These are phyloP conservation scores for Babyrousa celebensis DNA, from an alignment of 2,797 vertebrate genomes.

Conservation along the genomic window DNA sequence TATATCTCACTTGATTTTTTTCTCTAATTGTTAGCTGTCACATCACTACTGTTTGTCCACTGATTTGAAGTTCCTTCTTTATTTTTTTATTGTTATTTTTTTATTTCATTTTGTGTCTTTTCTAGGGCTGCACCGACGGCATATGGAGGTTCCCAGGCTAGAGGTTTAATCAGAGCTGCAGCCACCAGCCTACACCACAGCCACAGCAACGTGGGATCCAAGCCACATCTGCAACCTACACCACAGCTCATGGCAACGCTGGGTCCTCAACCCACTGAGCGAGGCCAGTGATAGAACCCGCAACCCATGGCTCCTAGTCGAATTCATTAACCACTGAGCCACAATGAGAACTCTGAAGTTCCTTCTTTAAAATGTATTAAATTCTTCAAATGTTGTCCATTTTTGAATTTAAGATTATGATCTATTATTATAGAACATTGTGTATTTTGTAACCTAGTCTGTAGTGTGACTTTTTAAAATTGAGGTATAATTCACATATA, in stretches of 20 bases:
- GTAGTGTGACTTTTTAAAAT: not conserved
- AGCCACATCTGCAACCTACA: too few relatives aligned
- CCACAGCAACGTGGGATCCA: too few relatives aligned
- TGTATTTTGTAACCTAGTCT: slow-evolving; percentile 23
- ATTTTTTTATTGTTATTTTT: not conserved
- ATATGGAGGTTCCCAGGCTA: too few relatives aligned
- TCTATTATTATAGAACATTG: slow-evolving; percentile 16
- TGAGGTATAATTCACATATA: not conserved
- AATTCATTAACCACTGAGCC: too few relatives aligned
- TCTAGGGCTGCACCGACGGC: too few relatives aligned
- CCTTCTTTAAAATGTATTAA: slow-evolving; percentile 56
- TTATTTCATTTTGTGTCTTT: too few relatives aligned
- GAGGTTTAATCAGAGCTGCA: too few relatives aligned
- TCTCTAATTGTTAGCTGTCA: not conserved
- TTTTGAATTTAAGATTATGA: slow-evolving; percentile 59
- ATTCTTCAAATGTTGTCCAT: slow-evolving; percentile 7
- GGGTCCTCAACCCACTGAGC: too few relatives aligned
- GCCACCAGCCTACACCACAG: too few relatives aligned
- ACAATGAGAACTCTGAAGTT: not conserved
- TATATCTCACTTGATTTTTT: not conserved
- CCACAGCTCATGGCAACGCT: too few relatives aligned
- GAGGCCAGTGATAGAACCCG: too few relatives aligned
- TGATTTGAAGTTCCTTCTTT: slow-evolving; percentile 3
- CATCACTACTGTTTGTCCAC: not conserved
- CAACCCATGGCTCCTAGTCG: too few relatives aligned